A percentile compares a stretch with the other conserved stretches of the same genome.
Evolutionary conservation across 2,888 invertebrate species (phyloP).

Genomic region (Platypus cylindrus): DNA sequence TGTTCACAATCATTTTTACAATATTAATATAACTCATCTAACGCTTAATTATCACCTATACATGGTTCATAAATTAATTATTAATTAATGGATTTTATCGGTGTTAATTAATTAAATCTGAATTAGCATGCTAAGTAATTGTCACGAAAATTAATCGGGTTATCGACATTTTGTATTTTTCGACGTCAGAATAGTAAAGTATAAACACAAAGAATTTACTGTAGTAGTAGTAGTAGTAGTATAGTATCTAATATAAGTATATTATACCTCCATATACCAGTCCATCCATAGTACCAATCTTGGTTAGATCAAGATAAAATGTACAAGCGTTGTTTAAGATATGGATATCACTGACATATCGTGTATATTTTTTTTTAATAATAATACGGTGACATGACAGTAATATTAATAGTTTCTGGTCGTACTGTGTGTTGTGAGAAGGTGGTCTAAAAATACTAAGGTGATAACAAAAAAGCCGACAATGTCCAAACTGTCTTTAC

Average conservation of each 20-base stretch:
- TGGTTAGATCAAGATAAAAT: slow-evolving; percentile 16
- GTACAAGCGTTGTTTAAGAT: slow-evolving; percentile 17
- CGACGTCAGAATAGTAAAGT: too few relatives aligned
- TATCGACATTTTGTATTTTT: too few relatives aligned
- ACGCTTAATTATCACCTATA: neutral
- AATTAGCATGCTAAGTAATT: neutral
- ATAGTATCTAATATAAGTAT: too few relatives aligned
- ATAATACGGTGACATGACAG: slow-evolving; percentile 23
- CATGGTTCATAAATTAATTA: neutral
- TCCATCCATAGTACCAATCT: slow-evolving; percentile 6
- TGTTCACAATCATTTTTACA: too few relatives aligned
- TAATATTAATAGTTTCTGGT: slow-evolving; percentile 26
- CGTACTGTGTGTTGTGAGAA: slow-evolving; percentile 24
- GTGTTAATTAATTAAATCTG: neutral
- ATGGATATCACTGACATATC: slow-evolving; percentile 21
- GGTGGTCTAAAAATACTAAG: slow-evolving; percentile 27
- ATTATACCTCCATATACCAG: too few relatives aligned
- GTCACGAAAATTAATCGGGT: too few relatives aligned
- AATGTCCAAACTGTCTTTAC: slow-evolving; percentile 30
- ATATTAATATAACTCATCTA: too few relatives aligned
- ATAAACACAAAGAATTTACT: too few relatives aligned
- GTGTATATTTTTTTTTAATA: slow-evolving; percentile 20
- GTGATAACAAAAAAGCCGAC: slow-evolving; percentile 27
- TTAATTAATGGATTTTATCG: slow-evolving; percentile 1
- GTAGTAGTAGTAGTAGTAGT: too few relatives aligned